Conservation (phyloP, 2,113 vertebrate genomes). For the Equus przewalskii region DNA sequence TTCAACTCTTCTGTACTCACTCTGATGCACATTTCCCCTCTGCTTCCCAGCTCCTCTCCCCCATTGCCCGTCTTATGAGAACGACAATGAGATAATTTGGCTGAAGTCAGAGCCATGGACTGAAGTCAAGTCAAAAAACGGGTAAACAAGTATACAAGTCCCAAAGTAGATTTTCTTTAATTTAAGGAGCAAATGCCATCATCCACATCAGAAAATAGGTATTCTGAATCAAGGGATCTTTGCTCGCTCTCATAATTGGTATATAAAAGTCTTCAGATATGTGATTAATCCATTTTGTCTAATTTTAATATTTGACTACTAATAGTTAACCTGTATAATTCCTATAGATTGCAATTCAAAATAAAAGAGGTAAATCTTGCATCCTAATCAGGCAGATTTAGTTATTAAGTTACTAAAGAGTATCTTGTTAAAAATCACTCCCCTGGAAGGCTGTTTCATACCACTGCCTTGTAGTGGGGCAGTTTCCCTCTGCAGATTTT, state of each 20-base stretch:
- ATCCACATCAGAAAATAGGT: not conserved
- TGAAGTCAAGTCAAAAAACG: conserved; percentile 20
- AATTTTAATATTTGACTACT: conserved; percentile 52
- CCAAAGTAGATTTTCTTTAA: not conserved
- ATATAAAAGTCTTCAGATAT: not conserved
- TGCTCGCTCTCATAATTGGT: conserved; percentile 3
- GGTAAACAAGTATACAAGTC: conserved; percentile 8
- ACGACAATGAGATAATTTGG: not conserved
- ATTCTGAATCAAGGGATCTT: not conserved
- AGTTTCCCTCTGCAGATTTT: not conserved
- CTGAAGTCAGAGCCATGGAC: not conserved
- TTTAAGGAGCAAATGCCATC: conserved; percentile 36
- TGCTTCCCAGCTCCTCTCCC: not conserved
- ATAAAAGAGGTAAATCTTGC: not conserved
- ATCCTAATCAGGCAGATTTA: not conserved
- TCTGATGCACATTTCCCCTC: not conserved
- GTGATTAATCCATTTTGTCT: not conserved
- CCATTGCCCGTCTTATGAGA: not conserved
- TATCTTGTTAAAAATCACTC: conserved; percentile 30
- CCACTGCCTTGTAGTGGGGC: not conserved
- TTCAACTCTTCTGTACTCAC: not conserved
- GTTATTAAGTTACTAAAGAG: not conserved
- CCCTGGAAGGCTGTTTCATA: not conserved
- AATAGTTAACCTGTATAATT: conserved; percentile 22
- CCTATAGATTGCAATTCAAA: conserved; percentile 37